These are phyloP conservation scores for Stichopus horrens DNA, from an alignment of 53 echinoderm and acorn worm species.

Conservation along the genomic window DNA sequence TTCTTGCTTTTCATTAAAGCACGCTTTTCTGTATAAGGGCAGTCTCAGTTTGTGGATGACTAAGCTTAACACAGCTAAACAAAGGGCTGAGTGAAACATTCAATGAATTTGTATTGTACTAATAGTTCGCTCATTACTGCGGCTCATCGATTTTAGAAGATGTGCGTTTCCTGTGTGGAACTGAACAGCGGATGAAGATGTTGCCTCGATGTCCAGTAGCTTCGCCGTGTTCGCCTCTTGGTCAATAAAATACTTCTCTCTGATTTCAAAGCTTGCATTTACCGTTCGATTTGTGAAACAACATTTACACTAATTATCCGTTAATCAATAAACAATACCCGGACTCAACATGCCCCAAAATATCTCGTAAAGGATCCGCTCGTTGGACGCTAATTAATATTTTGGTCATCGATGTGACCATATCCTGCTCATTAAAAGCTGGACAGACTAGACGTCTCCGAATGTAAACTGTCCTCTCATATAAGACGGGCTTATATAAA, in stretches of 20 bases:
- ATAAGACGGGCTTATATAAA: neutral
- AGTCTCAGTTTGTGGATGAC: too few relatives aligned
- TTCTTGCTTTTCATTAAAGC: too few relatives aligned
- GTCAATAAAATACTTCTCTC: conserved; percentile 13
- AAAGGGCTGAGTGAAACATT: neutral
- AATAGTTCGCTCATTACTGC: neutral
- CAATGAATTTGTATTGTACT: neutral
- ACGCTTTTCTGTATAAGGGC: too few relatives aligned
- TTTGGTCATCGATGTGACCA: neutral
- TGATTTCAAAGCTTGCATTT: conserved; percentile 14
- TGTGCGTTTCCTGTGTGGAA: neutral
- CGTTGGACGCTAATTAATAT: conserved; percentile 25
- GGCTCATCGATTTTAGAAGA: neutral
- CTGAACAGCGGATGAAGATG: neutral
- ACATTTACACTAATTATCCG: conserved; percentile 32
- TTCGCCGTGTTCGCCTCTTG: conserved; percentile 6
- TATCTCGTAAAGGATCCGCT: neutral
- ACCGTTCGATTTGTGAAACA: conserved; percentile 28
- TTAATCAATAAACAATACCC: conserved; percentile 29
- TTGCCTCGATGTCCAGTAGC: conserved; percentile 1
- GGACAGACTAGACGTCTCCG: neutral
- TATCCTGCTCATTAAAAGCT: neutral
- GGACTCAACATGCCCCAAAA: neutral
- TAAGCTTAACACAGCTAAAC: too few relatives aligned
- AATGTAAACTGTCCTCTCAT: neutral